A percentile compares a stretch with the other conserved stretches of the same genome.
Evolutionary conservation across 2,113 vertebrate genomes (phyloP).

Genomic region (Platanista minor): DNA sequence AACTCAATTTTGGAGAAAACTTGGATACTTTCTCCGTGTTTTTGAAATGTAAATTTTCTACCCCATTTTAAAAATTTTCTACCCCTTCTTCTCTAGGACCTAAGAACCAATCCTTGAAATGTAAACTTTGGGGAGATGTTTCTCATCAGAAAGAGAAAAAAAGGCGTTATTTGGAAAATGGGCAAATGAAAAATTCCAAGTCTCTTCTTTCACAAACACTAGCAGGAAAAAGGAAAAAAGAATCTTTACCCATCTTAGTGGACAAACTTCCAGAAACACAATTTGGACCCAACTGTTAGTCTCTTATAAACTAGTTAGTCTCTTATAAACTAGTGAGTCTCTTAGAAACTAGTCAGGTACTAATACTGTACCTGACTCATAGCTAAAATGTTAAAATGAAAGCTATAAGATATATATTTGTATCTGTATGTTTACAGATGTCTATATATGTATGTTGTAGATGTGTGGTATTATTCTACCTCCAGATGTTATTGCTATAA

Average conservation of each 20-base stretch:
- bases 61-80: neutral
- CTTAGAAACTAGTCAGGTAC: neutral
- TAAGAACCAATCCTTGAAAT: neutral
- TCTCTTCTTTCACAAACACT: neutral
- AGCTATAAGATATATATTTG: neutral
- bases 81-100: neutral
- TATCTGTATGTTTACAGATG: neutral
- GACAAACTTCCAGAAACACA: neutral
- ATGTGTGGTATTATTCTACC: neutral
- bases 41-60: neutral
- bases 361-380: neutral
- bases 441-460: neutral
- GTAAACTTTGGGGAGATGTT: neutral
- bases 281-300: neutral
- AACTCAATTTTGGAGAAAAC: neutral
- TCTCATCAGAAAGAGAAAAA: neutral
- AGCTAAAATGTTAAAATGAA: neutral
- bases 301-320: neutral
- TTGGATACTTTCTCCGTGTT: neutral
- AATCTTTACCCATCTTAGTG: neutral
- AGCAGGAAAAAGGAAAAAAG: neutral
- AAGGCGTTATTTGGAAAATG: neutral
- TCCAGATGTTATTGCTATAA: neutral
- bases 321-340: neutral
- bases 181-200: neutral